Percentiles rank a stretch among this genome's conserved stretches.
phyloP scores from a whole-genome alignment of 2,888 invertebrate genomes.

The Andricus curvator region DNA sequence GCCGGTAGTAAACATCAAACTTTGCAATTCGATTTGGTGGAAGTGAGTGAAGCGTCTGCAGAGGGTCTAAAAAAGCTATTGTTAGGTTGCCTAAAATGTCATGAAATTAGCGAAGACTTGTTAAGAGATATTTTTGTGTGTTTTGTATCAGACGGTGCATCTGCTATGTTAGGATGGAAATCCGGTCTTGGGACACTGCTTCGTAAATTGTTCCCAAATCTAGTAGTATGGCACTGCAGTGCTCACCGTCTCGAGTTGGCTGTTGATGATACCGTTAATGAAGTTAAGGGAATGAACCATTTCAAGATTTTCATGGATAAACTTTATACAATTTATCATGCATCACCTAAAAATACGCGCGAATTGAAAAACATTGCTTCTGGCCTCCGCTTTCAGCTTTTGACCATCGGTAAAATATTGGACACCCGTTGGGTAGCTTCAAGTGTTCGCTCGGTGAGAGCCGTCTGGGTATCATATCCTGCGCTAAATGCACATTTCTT shows the following conservation, averaged over 20 bases:
- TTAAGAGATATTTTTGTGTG: background rate
- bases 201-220: no score
- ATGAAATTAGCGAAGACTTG: background rate
- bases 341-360: background rate
- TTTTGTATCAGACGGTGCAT: no score
- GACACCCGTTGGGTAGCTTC: background rate
- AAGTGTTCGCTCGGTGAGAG: no score
- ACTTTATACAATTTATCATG: no score
- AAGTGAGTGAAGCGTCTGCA: background rate
- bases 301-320: slow-evolving; percentile 2
- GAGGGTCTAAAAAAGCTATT: background rate
- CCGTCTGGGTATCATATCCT: no score
- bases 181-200: background rate
- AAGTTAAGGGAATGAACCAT: background rate
- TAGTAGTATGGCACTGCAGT: no score
- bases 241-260: no score
- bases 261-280: no score
- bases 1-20: background rate
- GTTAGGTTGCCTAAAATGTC: background rate
- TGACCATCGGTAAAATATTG: background rate
- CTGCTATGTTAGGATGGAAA: no score
- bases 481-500: no score
- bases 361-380: background rate
- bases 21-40: background rate
- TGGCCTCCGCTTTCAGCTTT: background rate